phyloP scores from a whole-genome alignment of 2,888 invertebrate species.

The Eristalinus aeneus region DNA sequence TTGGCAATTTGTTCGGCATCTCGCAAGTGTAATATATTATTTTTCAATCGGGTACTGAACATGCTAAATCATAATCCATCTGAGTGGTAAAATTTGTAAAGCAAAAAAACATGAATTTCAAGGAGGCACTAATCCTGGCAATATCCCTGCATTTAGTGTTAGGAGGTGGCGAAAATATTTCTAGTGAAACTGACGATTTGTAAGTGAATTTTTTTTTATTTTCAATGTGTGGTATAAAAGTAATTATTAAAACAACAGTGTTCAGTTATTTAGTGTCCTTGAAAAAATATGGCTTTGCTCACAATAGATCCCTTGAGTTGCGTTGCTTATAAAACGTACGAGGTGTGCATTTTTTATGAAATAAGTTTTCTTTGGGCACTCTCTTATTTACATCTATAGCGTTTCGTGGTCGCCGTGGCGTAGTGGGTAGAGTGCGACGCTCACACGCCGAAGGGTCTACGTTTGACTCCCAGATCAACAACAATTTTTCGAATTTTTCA shows the following conservation, averaged over 20 bases:
- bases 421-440: too few species aligned
- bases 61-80: not conserved
- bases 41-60: conserved; percentile 16
- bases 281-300: too few species aligned
- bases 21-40: conserved; percentile 9
- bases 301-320: not conserved
- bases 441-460: too few species aligned
- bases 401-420: too few species aligned
- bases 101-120: conserved; percentile 35
- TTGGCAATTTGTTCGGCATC: conserved; percentile 25
- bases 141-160: conserved; percentile 37
- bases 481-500: too few species aligned
- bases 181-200: conserved; percentile 43
- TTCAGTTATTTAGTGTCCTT: too few species aligned
- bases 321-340: too few species aligned
- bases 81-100: not conserved
- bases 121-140: conserved; percentile 35
- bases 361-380: too few species aligned
- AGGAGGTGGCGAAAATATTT: conserved; percentile 49
- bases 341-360: too few species aligned
- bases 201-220: conserved; percentile 33
- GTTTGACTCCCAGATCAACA: too few species aligned
- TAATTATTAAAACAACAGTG: too few species aligned
- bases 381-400: too few species aligned
- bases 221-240: not conserved